phyloP scores from a whole-genome alignment of 2,113 vertebrate species.

The Danionella cerebrum region DNA sequence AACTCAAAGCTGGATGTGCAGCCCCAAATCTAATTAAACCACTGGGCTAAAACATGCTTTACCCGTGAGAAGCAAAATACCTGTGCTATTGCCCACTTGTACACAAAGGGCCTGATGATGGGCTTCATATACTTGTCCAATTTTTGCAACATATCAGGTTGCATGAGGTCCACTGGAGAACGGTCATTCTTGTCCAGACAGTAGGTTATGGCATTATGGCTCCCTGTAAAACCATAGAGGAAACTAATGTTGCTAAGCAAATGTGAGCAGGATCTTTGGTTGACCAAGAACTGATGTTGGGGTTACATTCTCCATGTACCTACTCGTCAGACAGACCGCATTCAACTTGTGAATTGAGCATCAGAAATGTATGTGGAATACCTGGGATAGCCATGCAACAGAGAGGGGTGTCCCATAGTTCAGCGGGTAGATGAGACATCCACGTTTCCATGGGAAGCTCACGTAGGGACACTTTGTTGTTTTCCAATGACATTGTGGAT shows the following conservation, averaged over 20 bases:
- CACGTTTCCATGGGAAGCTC: conserved; percentile 66
- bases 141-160: conserved; percentile 67
- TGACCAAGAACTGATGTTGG: neutral
- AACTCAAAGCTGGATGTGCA: no score
- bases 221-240: conserved; percentile 48
- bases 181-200: conserved; percentile 66
- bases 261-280: neutral
- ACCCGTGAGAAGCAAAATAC: conserved; percentile 48
- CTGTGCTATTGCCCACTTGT: conserved; percentile 71
- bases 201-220: conserved; percentile 71
- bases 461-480: conserved; percentile 37
- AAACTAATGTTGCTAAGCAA: neutral
- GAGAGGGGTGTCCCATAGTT: conserved; percentile 76
- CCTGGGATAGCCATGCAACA: conserved; percentile 81
- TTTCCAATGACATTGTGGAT: conserved; percentile 26
- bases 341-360: neutral
- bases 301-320: neutral
- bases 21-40: no score
- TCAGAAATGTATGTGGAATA: conserved; percentile 43
- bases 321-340: no score
- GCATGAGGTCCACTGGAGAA: conserved; percentile 65
- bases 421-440: conserved; percentile 74
- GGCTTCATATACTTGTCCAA: conserved; percentile 71
- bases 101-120: conserved; percentile 67
- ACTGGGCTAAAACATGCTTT: no score